Conservation (phyloP, 2,113 vertebrate species). For the Pterocles burchelli region DNA sequence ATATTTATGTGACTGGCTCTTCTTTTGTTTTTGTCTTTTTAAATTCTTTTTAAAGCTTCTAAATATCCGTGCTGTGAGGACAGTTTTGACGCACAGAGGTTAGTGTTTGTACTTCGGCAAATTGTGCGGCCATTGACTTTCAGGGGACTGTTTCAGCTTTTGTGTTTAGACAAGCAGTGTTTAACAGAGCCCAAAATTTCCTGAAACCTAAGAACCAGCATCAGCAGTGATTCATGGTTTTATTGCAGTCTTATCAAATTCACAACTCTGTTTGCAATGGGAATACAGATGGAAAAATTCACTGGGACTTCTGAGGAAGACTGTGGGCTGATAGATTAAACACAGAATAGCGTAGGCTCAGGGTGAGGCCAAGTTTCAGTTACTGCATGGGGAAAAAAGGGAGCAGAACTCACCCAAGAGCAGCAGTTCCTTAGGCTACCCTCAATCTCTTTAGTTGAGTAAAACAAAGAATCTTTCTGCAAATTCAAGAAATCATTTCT, state of each 20-base stretch:
- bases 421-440: not conserved
- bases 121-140: not conserved
- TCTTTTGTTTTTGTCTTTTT: not conserved
- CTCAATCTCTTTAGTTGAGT: not conserved
- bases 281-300: not conserved
- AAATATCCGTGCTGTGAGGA: not conserved
- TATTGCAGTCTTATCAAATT: not conserved
- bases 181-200: not conserved
- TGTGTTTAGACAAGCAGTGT: not conserved
- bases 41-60: not conserved
- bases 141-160: not conserved
- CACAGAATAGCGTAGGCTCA: rapidly evolving
- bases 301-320: not conserved
- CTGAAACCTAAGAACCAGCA: not conserved
- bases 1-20: not conserved
- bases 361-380: not conserved
- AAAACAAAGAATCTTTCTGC: not conserved
- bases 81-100: not conserved
- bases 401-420: not conserved
- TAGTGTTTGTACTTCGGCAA: not conserved
- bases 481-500: not conserved
- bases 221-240: not conserved
- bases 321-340: not conserved
- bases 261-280: not conserved
- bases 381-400: not conserved